Base-by-base conservation (phyloP, 2,113 vertebrate species). In the Paracanthobrama guichenoti region DNA sequence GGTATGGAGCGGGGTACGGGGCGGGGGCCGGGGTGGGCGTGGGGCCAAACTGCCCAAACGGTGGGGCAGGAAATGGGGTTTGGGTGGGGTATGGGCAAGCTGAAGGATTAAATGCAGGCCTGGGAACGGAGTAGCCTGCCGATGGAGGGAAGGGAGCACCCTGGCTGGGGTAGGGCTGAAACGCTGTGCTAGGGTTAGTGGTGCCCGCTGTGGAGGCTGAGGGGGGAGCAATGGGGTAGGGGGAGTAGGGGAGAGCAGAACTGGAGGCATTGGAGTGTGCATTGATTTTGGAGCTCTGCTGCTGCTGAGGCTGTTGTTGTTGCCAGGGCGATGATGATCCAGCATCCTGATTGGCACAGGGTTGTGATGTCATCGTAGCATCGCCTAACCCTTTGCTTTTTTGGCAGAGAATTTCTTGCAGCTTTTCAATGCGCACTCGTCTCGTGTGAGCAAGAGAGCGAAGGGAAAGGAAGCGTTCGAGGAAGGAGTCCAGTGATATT, bases 381-480 rank as follows among this genome's bases (percentile, higher is more conserved):
- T 89, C 82, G 9, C 79, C 69, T 4, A 48, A 48, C 22, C 82
- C 87, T 74, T 92, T 90, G 11, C 79, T 91, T 87, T 89, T 92
- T 88, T 93, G 92, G n/a, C 90, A 91, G 81, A 98, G 79, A 2
- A 95, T 86, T 22, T 98, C 97, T 89, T 99, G 97, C n/a, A 99
- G 95, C 87, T 98, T 99, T 79, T 99, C 97, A 1, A 96, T 93
- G 0, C 94, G 92, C 0, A 98, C 96, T 0, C 97, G 95, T 80
- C 97, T 94, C 83, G 94, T 91, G 87, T 98, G 97, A 50, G 96
- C 95, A 9, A 98, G 86, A 5, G 87, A 95, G 86, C 97, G 94
- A 90, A 96, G 93, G 5, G 93, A 84, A 0, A 93, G 90, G 83
- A 97, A 98, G 62, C 90, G 91, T 79, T 98, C 97, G 0, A 98